Conservation (phyloP, 1,140 invertebrate genomes). For the Notospermus geniculatus region DNA sequence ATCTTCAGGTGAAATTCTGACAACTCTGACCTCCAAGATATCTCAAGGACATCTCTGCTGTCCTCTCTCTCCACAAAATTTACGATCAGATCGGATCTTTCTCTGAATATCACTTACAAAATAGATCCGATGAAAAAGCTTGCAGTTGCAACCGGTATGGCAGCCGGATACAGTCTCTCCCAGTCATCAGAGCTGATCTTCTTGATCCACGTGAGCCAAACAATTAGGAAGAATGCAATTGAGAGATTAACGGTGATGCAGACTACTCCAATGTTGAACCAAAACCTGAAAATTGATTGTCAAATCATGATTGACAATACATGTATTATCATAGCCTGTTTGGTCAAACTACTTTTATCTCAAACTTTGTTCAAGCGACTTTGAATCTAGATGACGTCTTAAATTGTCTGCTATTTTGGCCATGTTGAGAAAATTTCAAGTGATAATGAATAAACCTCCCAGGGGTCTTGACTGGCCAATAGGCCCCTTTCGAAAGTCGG, state of each 20-base stretch:
- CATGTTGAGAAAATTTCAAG: no score
- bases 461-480: no score
- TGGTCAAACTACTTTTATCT: no score
- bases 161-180: conserved; percentile 45
- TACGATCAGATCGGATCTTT: background rate
- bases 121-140: conserved; percentile 44
- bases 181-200: conserved; percentile 51
- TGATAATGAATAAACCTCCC: no score
- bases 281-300: conserved; percentile 32
- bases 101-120: conserved; percentile 35
- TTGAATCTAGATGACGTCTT: no score
- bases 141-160: conserved; percentile 51
- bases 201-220: conserved; percentile 46
- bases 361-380: no score
- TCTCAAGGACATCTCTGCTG: no score
- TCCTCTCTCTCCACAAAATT: background rate
- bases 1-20: no score
- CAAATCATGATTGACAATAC: background rate
- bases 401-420: no score
- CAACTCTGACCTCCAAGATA: no score
- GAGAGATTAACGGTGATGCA: conserved; percentile 39
- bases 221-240: conserved; percentile 46
- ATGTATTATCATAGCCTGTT: no score
- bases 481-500: no score
- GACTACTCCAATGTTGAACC: conserved; percentile 44